Conservation (phyloP, 2,888 invertebrate species). For the Neoaliturus tenellus region DNA sequence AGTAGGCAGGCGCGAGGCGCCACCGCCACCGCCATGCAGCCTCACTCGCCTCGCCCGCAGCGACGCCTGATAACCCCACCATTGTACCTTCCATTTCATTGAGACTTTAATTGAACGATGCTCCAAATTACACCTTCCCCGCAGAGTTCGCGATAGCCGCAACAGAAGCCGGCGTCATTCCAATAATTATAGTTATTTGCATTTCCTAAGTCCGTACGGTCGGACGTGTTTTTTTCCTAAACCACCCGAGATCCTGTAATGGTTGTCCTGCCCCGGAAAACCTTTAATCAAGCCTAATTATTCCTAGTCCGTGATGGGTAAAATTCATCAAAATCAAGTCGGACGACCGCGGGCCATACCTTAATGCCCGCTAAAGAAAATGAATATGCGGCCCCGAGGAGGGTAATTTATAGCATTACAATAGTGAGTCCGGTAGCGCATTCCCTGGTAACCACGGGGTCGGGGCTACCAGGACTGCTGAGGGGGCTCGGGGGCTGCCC, state of each 20-base stretch:
- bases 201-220: constrained; percentile 49
- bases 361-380: constrained; percentile 46
- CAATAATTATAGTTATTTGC: constrained; percentile 52
- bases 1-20: neutral
- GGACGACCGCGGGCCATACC: constrained; percentile 35
- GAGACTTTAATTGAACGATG: constrained; percentile 51
- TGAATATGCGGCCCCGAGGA: constrained; percentile 41
- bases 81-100: constrained; percentile 49
- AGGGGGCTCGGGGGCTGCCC: neutral
- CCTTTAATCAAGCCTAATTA: constrained; percentile 58
- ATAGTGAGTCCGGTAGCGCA: constrained; percentile 48
- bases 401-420: constrained; percentile 45
- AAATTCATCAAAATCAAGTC: constrained; percentile 56
- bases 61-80: constrained; percentile 21
- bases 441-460: constrained; percentile 17
- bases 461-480: neutral
- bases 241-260: constrained; percentile 52
- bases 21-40: neutral
- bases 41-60: constrained; percentile 21
- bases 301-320: constrained; percentile 54
- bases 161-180: constrained; percentile 53
- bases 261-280: constrained; percentile 51
- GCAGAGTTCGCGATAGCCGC: constrained; percentile 42
- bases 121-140: constrained; percentile 50
- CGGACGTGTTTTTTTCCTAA: constrained; percentile 40